Conservation (phyloP, 1,140 invertebrate species). For the Heliconius eleuchia region DNA sequence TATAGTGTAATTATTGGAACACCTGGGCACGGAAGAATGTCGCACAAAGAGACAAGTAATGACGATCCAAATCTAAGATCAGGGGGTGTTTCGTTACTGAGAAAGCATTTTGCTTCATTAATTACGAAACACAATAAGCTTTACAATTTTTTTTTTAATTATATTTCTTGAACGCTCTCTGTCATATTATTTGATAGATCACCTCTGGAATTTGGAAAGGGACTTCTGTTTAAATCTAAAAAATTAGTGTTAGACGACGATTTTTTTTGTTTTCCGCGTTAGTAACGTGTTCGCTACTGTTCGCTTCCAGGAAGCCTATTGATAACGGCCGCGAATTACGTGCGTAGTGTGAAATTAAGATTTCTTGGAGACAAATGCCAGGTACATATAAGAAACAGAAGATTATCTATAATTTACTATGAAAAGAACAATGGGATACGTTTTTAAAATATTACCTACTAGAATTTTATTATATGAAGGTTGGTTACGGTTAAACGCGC, state of each 20-base stretch:
- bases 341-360: constrained; percentile 39
- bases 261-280: constrained; percentile 48
- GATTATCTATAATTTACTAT: constrained; percentile 26
- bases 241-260: constrained; percentile 37
- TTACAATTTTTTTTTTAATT: constrained; percentile 75
- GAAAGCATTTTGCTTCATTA: constrained; percentile 80
- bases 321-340: constrained; percentile 36
- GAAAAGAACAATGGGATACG: constrained; percentile 26
- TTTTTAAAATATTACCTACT: background rate
- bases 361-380: constrained; percentile 30
- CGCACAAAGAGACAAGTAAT: constrained; percentile 80
- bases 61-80: constrained; percentile 79
- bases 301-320: constrained; percentile 38
- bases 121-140: constrained; percentile 80
- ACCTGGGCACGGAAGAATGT: constrained; percentile 80
- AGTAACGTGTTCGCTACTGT: constrained; percentile 42
- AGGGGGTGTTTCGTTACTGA: constrained; percentile 77
- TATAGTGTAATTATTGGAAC: constrained; percentile 78
- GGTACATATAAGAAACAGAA: constrained; percentile 26
- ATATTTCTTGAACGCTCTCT: constrained; percentile 62
- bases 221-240: constrained; percentile 54
- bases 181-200: constrained; percentile 79
- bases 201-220: constrained; percentile 40
- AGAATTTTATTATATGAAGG: too few relatives aligned
- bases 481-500: too few relatives aligned